Base-by-base conservation (phyloP, 2,888 invertebrate genomes). In the Idaea straminata region DNA sequence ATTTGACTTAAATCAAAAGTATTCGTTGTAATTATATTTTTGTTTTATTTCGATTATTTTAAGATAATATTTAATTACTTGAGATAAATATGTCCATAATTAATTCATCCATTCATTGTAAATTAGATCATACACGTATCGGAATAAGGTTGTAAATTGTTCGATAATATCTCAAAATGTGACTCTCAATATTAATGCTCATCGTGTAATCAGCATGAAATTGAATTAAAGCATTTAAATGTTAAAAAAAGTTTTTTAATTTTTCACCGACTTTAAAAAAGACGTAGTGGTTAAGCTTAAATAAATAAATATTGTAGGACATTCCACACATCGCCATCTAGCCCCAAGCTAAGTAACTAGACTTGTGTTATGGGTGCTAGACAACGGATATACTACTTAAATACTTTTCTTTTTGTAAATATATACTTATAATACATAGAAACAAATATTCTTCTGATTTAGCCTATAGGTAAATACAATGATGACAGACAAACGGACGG, bases 151-250 rank as follows among this genome's bases (percentile, higher is more conserved):
- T 92, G 91, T 92, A 92, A 87, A 91, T 88, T 87, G 81, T 85
- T 89, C 82, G 80, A 83, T 87, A 85, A 88, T 87, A 88, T 84
- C 83, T 81, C 79, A 71, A 77, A 73, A 85, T 85, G 89, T 88
- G 90, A 91, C 85, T 91, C 89, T 87, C 82, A 86, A 86, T 90
- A 88, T 85, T 88, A 88, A 87, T 81, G 88, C 88, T 89, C 90
- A 87, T 88, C 71, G 83, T 91, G 86, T 91, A 92, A 86, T 89
- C 92, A 81, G 87, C 89, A 83, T 87, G 81, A 82, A 87, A 86
- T 25, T 85, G 82, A 85, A 90, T 85, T 87, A 92, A 91, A 91
- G 79, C 85, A 81, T 91, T 87, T 84, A 89, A 69, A 69, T 91
- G 90, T 91, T 91, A 86, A 77, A 76, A 74, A 64, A 64, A 35